These are phyloP conservation scores for Euzophera pinguis DNA, from an alignment of 2,888 invertebrate genomes.

Conservation along the genomic window DNA sequence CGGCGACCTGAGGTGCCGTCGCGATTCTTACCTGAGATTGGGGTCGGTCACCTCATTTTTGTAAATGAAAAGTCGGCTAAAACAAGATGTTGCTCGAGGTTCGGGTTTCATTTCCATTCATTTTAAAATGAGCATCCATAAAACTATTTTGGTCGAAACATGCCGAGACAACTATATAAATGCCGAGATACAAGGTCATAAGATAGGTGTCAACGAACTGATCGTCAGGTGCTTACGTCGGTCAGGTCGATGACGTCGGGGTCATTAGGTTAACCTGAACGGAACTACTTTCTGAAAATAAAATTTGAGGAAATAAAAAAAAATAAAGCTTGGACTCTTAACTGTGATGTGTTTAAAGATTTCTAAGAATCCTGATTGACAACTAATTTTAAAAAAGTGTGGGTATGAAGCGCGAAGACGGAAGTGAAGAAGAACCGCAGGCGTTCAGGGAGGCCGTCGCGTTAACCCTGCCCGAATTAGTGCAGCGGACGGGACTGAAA, in stretches of 20 bases:
- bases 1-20: conserved; percentile 75
- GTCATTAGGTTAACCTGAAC: conserved; percentile 40
- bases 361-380: conserved; percentile 15
- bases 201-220: conserved; percentile 73
- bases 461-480: conserved; percentile 80
- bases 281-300: conserved; percentile 17
- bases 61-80: conserved; percentile 36
- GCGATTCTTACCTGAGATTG: conserved; percentile 63
- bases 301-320: conserved; percentile 18
- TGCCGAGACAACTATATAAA: too few species aligned
- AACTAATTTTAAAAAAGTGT: conserved; percentile 47
- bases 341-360: conserved; percentile 27
- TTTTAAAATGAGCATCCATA: conserved; percentile 20
- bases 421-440: conserved; percentile 65
- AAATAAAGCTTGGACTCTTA: conserved; percentile 28
- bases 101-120: conserved; percentile 27
- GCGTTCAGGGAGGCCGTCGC: conserved; percentile 68
- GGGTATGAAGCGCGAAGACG: conserved; percentile 61
- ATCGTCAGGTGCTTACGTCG: conserved; percentile 65
- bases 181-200: conserved; percentile 70
- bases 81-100: conserved; percentile 24
- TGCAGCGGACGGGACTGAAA: conserved; percentile 76
- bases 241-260: conserved; percentile 74
- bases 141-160: conserved; percentile 61
- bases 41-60: conserved; percentile 57